Evolutionary conservation across 2,113 vertebrate species (phyloP).

Genomic region (Leucoraja erinaceus): DNA sequence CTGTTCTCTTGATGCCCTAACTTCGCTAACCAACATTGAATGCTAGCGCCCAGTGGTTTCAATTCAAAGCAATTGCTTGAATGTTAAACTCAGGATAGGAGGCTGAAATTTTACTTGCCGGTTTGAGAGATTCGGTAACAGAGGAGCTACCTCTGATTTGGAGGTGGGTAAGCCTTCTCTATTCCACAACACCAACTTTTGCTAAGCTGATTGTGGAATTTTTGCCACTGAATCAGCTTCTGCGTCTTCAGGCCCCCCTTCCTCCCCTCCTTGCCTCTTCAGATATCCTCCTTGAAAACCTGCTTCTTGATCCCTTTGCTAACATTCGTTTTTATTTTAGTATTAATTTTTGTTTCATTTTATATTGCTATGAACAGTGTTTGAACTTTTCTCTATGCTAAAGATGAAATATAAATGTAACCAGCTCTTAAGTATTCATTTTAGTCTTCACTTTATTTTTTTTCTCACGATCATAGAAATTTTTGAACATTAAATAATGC

Average conservation of each 20-base stretch:
- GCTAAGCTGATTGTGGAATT: not conserved
- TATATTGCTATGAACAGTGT: not conserved
- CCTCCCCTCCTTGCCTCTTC: not conserved
- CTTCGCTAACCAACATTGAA: not conserved
- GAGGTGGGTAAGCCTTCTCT: too few relatives aligned
- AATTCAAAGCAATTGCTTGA: not conserved
- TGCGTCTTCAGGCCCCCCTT: not conserved
- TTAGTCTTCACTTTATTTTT: not conserved
- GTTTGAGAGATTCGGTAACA: too few relatives aligned
- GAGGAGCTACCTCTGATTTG: too few relatives aligned
- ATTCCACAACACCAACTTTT: too few relatives aligned
- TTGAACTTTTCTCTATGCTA: not conserved
- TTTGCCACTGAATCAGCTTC: not conserved
- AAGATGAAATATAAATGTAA: not conserved
- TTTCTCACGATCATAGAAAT: not conserved
- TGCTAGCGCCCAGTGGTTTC: not conserved
- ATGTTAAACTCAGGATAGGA: not conserved
- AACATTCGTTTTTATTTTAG: not conserved
- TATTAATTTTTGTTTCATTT: not conserved
- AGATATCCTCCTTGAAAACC: not conserved
- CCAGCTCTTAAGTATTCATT: not conserved
- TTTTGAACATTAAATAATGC: not conserved
- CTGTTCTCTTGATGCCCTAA: not conserved
- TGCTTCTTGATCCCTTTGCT: not conserved
- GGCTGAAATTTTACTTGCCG: too few relatives aligned